Conservation (phyloP, 2,888 invertebrate genomes). For the Bhutanitis thaidina region DNA sequence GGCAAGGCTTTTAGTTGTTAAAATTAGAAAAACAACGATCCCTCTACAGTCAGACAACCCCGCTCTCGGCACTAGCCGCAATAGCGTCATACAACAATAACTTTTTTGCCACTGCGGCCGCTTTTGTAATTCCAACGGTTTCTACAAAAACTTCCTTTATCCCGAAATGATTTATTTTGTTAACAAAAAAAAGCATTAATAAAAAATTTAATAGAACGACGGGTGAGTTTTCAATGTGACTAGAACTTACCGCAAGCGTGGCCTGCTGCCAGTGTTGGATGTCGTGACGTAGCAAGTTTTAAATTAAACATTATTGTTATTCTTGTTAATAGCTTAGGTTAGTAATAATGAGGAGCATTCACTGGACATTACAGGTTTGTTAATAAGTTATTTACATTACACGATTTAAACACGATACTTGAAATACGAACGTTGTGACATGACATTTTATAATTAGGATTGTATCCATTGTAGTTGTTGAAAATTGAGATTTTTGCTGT, state of each 20-base stretch:
- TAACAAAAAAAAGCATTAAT: constrained; percentile 13
- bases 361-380: too few species aligned
- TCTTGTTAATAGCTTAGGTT: neutral
- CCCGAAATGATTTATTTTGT: constrained; percentile 3
- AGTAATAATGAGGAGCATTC: neutral
- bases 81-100: neutral
- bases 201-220: constrained; percentile 1
- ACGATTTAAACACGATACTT: too few species aligned
- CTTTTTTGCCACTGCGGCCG: neutral
- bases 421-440: too few species aligned
- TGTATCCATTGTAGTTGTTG: too few species aligned
- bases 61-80: neutral
- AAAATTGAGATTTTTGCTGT: too few species aligned
- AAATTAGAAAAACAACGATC: neutral
- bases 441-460: too few species aligned
- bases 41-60: neutral
- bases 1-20: neutral
- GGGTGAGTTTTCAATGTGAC: constrained; percentile 1
- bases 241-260: neutral
- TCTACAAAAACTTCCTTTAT: constrained; percentile 12
- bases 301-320: neutral
- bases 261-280: neutral
- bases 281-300: neutral
- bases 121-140: constrained; percentile 13
- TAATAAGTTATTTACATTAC: too few species aligned